These are phyloP conservation scores for Sphaerophoria taeniata DNA, from an alignment of 2,888 invertebrate species.

Conservation along the genomic window DNA sequence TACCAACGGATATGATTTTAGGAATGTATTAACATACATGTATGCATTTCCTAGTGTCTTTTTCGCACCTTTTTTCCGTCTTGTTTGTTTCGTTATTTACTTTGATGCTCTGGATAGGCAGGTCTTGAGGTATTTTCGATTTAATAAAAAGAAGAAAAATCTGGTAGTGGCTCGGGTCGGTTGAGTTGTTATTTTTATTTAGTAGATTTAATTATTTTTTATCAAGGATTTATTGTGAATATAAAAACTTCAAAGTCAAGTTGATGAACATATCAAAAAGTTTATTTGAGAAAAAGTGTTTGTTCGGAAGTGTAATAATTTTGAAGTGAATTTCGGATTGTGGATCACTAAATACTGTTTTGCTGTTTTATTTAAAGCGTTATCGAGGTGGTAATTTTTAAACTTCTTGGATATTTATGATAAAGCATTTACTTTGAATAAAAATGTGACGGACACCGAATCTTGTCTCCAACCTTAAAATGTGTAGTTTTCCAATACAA, in stretches of 20 bases:
- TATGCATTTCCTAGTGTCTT: slow-evolving; percentile 6
- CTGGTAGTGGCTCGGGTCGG: slow-evolving; percentile 17
- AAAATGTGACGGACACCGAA: no score
- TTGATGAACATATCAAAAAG: slow-evolving; percentile 13
- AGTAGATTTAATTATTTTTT: slow-evolving; percentile 5
- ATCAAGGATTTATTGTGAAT: slow-evolving; percentile 24
- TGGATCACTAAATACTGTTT: no score
- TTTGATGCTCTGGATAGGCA: not conserved
- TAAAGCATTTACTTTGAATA: no score
- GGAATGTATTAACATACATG: no score
- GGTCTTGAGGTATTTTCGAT: slow-evolving; percentile 1
- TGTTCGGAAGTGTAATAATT: not conserved
- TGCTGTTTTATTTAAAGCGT: no score
- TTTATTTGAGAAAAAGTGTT: not conserved
- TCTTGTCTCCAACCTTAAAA: no score
- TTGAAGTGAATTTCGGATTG: not conserved
- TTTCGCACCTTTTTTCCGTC: slow-evolving; percentile 11
- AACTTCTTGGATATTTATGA: no score
- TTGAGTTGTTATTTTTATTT: not conserved
- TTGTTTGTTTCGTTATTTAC: not conserved
- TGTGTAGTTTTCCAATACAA: no score
- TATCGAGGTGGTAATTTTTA: no score
- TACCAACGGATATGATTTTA: no score
- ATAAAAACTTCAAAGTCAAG: slow-evolving; percentile 36
- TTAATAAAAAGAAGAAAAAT: slow-evolving; percentile 1